A percentile compares a stretch with the other conserved stretches of the same genome.
Conservation (phyloP, 2,888 invertebrate genomes). For the Yponomeuta evonymella region DNA sequence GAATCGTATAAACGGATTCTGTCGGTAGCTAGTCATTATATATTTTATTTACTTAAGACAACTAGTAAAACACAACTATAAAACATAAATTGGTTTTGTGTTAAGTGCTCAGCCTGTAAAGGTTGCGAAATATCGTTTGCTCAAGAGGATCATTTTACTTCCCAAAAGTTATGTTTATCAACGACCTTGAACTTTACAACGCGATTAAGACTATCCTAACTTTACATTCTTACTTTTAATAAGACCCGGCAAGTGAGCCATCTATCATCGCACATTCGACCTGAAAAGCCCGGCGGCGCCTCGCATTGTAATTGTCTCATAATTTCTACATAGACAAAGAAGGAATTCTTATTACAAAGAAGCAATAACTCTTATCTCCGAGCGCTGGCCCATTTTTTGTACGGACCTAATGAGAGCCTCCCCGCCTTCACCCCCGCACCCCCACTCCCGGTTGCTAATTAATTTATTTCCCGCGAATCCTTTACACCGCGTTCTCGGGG, state of each 20-base stretch:
- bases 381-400: constrained; percentile 23
- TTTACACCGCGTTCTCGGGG: constrained; percentile 19
- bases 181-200: too few species aligned
- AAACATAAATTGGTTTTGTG: too few species aligned
- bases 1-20: too few species aligned
- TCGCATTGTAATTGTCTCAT: constrained; percentile 4
- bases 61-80: too few species aligned
- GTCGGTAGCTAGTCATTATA: too few species aligned
- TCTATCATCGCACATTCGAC: neutral
- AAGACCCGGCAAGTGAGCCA: neutral
- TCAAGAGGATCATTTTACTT: too few species aligned
- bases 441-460: constrained; percentile 21
- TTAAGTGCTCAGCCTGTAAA: too few species aligned
- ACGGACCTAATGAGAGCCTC: constrained; percentile 23
- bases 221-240: neutral
- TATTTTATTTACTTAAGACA: too few species aligned
- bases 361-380: constrained; percentile 25
- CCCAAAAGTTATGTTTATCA: too few species aligned
- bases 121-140: too few species aligned
- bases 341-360: constrained; percentile 13
- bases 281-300: neutral
- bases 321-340: constrained; percentile 14
- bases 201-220: too few species aligned
- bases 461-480: constrained; percentile 28
- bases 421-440: neutral